Evolutionary conservation across 2,113 vertebrate genomes (phyloP).

Genomic region (Pangasianodon hypophthalmus): DNA sequence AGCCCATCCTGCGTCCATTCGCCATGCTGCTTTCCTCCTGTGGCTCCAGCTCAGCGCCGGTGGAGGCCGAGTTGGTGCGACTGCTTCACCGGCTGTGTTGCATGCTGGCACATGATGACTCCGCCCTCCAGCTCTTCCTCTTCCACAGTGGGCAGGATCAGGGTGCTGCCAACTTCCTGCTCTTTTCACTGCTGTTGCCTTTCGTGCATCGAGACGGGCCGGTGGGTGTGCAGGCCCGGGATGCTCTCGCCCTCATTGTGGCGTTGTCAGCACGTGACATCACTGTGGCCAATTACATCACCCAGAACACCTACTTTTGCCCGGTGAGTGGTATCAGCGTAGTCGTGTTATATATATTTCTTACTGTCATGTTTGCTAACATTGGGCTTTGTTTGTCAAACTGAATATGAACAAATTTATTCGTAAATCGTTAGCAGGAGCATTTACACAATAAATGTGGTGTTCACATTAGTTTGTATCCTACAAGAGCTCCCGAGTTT

Average conservation of each 20-base stretch:
- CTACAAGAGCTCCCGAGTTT: not conserved
- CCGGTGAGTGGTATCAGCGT: conserved; percentile 78
- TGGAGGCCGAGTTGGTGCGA: conserved; percentile 86
- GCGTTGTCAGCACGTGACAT: conserved; percentile 85
- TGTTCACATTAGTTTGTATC: not conserved
- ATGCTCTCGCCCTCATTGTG: conserved; percentile 92
- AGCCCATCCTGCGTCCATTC: conserved; percentile 91
- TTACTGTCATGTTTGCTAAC: not conserved
- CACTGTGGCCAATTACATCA: conserved; percentile 86
- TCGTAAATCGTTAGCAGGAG: too few relatives aligned
- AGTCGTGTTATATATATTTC: not conserved
- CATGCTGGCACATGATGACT: conserved; percentile 89
- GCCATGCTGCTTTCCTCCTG: conserved; percentile 95
- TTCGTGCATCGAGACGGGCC: conserved; percentile 88
- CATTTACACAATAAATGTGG: not conserved
- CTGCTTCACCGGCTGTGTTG: conserved; percentile 87
- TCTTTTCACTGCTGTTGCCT: conserved; percentile 93
- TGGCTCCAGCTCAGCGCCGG: conserved; percentile 67
- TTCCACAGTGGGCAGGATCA: conserved; percentile 96
- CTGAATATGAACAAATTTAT: not conserved
- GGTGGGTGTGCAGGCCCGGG: conserved; percentile 88
- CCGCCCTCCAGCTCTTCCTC: conserved; percentile 93
- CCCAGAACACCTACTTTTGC: conserved; percentile 94
- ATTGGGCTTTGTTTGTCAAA: not conserved
- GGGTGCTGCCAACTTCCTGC: conserved; percentile 93